Conservation (phyloP, 2,888 invertebrate genomes). For the Thymelicus acteon region DNA sequence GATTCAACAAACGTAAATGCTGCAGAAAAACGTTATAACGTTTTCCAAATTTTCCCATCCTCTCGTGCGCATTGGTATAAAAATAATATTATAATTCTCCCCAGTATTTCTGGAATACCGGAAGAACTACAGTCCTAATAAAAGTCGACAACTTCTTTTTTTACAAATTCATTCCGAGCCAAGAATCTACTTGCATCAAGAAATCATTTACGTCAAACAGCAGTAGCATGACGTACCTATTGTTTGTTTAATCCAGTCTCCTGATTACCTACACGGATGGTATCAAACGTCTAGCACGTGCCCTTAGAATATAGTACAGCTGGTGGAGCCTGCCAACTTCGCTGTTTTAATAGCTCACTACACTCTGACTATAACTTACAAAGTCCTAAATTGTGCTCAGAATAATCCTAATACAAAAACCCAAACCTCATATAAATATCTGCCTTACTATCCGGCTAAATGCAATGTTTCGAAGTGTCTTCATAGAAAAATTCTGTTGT, state of each 20-base stretch:
- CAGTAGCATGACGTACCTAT: slow-evolving; percentile 11
- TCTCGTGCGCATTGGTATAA: too few species aligned
- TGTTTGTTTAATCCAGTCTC: slow-evolving; percentile 18
- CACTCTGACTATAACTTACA: slow-evolving; percentile 59
- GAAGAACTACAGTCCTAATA: too few species aligned
- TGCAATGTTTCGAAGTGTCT: slow-evolving; percentile 46
- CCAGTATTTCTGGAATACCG: too few species aligned
- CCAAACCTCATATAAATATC: slow-evolving; percentile 49
- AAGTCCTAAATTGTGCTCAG: slow-evolving; percentile 57
- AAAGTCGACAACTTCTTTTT: not conserved
- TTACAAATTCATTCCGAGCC: slow-evolving; percentile 8
- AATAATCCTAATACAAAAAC: slow-evolving; percentile 63
- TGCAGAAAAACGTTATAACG: too few species aligned
- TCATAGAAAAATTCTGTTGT: slow-evolving; percentile 19
- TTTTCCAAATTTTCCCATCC: too few species aligned
- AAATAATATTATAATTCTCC: too few species aligned
- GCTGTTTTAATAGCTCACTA: slow-evolving; percentile 70
- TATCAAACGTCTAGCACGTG: slow-evolving; percentile 52
- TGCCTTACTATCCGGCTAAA: slow-evolving; percentile 53
- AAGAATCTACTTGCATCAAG: slow-evolving; percentile 10
- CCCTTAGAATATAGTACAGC: slow-evolving; percentile 62
- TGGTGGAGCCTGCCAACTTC: slow-evolving; percentile 63
- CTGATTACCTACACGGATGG: slow-evolving; percentile 13
- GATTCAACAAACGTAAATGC: too few species aligned
- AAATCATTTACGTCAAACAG: slow-evolving; percentile 17